These are phyloP conservation scores for Ctenicera cuprea DNA, from an alignment of 2,888 invertebrate genomes.

Conservation along the genomic window DNA sequence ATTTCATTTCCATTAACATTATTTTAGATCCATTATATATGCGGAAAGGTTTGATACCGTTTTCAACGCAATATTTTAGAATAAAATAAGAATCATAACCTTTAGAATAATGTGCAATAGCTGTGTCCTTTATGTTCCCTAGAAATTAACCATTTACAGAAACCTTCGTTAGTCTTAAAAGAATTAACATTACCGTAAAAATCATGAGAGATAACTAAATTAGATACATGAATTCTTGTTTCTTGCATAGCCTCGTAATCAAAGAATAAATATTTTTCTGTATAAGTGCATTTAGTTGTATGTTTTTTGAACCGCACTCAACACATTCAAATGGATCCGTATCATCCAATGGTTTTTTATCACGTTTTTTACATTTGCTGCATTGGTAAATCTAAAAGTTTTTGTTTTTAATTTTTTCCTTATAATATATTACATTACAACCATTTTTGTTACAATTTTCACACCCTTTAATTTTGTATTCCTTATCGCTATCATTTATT, in stretches of 20 bases:
- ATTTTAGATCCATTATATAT: background rate
- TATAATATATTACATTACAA: no score
- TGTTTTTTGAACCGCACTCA: constrained; percentile 30
- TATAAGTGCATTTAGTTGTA: constrained; percentile 44
- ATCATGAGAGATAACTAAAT: constrained; percentile 49
- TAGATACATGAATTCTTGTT: constrained; percentile 39
- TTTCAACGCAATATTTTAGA: constrained; percentile 49
- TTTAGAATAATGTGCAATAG: constrained; percentile 42
- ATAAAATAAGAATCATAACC: constrained; percentile 47
- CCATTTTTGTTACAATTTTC: no score
- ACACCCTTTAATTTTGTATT: background rate
- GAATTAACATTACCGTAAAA: constrained; percentile 45
- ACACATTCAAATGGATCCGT: constrained; percentile 36
- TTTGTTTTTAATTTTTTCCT: background rate
- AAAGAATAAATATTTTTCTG: constrained; percentile 48
- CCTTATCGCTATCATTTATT: constrained; percentile 27
- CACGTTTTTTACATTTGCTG: constrained; percentile 41
- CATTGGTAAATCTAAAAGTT: constrained; percentile 12
- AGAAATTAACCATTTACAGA: constrained; percentile 54
- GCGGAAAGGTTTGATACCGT: constrained; percentile 45
- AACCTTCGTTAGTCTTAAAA: constrained; percentile 52
- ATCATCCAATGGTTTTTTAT: constrained; percentile 37
- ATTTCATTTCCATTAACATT: constrained; percentile 51
- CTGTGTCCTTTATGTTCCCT: constrained; percentile 48
- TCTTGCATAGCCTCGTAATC: constrained; percentile 50